Conservation (phyloP, 2,888 invertebrate genomes). For the Capitulum mitella region DNA sequence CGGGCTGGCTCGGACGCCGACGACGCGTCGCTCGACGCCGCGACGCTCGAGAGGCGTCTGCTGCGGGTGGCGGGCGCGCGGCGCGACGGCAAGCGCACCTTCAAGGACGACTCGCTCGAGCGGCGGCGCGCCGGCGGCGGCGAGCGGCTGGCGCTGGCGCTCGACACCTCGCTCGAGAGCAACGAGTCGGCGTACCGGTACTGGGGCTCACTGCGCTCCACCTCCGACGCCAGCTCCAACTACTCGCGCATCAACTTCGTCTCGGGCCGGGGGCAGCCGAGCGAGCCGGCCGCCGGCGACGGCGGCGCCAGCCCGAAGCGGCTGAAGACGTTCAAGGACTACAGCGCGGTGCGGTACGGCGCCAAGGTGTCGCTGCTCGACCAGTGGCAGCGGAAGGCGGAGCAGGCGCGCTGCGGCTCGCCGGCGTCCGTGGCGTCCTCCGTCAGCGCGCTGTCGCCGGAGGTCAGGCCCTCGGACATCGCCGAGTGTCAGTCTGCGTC, state of each 20-base stretch:
- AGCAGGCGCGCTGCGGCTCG: neutral
- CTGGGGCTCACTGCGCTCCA: neutral
- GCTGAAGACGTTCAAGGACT: slow-evolving; percentile 24
- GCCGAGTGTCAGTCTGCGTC: neutral
- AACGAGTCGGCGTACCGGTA: neutral
- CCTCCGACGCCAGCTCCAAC: neutral
- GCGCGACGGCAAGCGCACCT: neutral
- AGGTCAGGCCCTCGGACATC: neutral
- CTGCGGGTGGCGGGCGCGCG: neutral
- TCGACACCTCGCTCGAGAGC: neutral
- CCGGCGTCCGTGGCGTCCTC: neutral
- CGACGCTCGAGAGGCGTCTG: slow-evolving; percentile 29
- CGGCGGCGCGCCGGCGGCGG: slow-evolving; percentile 9
- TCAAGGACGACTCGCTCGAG: slow-evolving; percentile 21
- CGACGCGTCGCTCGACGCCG: slow-evolving; percentile 29
- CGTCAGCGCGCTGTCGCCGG: too few species aligned
- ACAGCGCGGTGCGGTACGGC: neutral
- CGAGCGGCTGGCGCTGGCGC: slow-evolving; percentile 13
- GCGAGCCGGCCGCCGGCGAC: neutral
- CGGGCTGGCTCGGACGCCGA: neutral
- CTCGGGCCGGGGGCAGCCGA: neutral
- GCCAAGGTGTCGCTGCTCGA: neutral
- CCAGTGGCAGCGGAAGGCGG: slow-evolving; percentile 13
- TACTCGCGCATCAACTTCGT: slow-evolving; percentile 20
- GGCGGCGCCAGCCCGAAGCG: neutral